Conservation (phyloP, 2,797 vertebrate species). For the Sebastes cheni region DNA sequence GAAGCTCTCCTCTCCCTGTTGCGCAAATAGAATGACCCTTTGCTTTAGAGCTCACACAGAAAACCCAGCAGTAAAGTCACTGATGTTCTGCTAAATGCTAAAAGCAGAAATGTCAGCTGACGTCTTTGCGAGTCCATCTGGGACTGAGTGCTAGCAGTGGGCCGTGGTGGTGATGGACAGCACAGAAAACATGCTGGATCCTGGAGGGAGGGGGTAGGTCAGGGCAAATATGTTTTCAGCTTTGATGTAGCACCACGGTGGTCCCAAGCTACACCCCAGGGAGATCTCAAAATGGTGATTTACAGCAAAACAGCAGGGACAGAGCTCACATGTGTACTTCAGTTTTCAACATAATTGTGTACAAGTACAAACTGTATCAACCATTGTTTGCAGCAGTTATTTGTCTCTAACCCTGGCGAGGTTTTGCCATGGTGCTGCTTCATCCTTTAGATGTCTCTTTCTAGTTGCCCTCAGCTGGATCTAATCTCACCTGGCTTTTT, state of each 20-base stretch:
- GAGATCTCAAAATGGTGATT: conserved; percentile 44
- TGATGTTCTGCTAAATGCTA: conserved; percentile 66
- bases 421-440: neutral
- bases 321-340: neutral
- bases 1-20: conserved; percentile 34
- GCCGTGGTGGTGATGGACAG: conserved; percentile 50
- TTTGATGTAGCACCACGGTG: conserved; percentile 61
- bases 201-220: conserved; percentile 55
- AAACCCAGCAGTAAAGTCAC: conserved; percentile 57
- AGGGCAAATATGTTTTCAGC: conserved; percentile 66
- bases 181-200: conserved; percentile 55
- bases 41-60: conserved; percentile 46
- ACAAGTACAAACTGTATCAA: conserved; percentile 1
- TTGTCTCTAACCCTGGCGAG: neutral
- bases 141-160: conserved; percentile 41
- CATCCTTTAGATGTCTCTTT: conserved; percentile 21
- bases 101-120: conserved; percentile 76
- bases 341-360: neutral
- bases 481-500: conserved; percentile 36
- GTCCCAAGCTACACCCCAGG: conserved; percentile 30
- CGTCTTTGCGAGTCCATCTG: conserved; percentile 56
- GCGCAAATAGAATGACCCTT: conserved; percentile 7
- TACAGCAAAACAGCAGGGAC: conserved; percentile 32
- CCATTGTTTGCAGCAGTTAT: neutral
- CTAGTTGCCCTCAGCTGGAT: conserved; percentile 21